These are phyloP conservation scores for Cryptomyrus ogoouensis DNA, from an alignment of 2,113 vertebrate genomes.

Conservation along the genomic window DNA sequence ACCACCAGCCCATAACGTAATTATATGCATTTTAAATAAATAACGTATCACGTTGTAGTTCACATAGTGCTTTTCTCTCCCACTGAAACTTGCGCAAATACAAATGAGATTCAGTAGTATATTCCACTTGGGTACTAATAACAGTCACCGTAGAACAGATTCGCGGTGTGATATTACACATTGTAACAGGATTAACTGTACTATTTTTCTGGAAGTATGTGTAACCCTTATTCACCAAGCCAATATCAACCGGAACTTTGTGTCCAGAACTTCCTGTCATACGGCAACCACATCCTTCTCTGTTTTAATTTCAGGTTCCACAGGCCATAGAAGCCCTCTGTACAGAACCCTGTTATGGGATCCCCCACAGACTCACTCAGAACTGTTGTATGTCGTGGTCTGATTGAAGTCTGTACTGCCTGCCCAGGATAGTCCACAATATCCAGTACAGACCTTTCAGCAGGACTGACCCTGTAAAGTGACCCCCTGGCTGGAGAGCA, in stretches of 20 bases:
- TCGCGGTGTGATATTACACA: neutral
- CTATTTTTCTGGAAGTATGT: neutral
- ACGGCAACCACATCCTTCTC: neutral
- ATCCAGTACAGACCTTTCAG: neutral
- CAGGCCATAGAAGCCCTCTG: slow-evolving; percentile 70
- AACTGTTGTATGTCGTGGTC: neutral
- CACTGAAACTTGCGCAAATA: neutral
- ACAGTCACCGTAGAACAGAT: neutral
- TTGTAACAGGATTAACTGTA: neutral
- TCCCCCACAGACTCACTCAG: slow-evolving; percentile 27
- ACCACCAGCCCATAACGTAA: neutral
- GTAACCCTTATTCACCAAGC: neutral
- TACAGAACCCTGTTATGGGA: slow-evolving; percentile 54
- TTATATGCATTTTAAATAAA: neutral
- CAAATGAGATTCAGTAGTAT: neutral
- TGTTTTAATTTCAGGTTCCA: slow-evolving; percentile 76
- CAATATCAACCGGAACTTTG: neutral
- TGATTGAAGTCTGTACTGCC: slow-evolving; percentile 66
- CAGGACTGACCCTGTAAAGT: neutral
- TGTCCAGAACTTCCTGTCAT: neutral
- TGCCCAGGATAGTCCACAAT: slow-evolving; percentile 31
- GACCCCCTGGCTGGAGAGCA: neutral
- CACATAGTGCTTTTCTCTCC: neutral
- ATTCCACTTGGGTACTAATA: neutral
- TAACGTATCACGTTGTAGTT: neutral